A percentile compares a stretch with the other conserved stretches of the same genome.
Evolutionary conservation across 1,140 invertebrate species (phyloP).

Genomic region (Microplitis demolitor): DNA sequence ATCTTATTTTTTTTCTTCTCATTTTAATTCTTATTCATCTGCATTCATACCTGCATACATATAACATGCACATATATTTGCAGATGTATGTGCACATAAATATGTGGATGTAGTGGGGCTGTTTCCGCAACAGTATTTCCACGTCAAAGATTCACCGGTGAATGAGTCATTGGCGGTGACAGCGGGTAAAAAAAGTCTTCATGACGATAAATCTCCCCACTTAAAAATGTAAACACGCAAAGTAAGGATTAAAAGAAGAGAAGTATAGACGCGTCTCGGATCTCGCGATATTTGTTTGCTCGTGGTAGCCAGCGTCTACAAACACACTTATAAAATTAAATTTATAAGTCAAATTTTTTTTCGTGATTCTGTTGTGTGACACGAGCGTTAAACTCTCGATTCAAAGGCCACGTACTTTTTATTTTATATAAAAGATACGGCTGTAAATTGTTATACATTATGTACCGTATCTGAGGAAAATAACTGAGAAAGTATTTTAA

Average conservation of each 20-base stretch:
- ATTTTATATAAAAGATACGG: too few species aligned
- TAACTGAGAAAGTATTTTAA: not conserved
- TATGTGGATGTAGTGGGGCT: not conserved
- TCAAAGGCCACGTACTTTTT: too few species aligned
- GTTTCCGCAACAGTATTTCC: slow-evolving; percentile 26
- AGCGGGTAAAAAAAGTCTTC: not conserved
- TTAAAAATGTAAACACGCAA: not conserved
- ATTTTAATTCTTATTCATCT: slow-evolving; percentile 1
- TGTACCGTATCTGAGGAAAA: not conserved
- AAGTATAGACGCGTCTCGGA: too few species aligned
- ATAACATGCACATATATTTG: not conserved
- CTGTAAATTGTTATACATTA: not conserved
- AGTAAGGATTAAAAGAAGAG: not conserved
- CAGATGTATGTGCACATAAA: not conserved
- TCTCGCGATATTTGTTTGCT: too few species aligned
- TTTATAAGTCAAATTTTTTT: too few species aligned
- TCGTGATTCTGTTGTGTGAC: too few species aligned
- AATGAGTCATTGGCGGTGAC: slow-evolving; percentile 27
- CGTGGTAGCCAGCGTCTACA: too few species aligned
- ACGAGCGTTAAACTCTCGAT: too few species aligned
- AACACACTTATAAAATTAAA: too few species aligned
- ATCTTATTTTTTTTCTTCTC: not conserved
- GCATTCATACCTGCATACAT: not conserved
- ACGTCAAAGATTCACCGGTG: slow-evolving; percentile 15
- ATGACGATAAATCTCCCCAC: slow-evolving; percentile 4